A percentile compares a stretch with the other conserved stretches of the same genome.
These are phyloP conservation scores for Episyrphus balteatus DNA, from an alignment of 1,140 invertebrate genomes.

Conservation along the genomic window DNA sequence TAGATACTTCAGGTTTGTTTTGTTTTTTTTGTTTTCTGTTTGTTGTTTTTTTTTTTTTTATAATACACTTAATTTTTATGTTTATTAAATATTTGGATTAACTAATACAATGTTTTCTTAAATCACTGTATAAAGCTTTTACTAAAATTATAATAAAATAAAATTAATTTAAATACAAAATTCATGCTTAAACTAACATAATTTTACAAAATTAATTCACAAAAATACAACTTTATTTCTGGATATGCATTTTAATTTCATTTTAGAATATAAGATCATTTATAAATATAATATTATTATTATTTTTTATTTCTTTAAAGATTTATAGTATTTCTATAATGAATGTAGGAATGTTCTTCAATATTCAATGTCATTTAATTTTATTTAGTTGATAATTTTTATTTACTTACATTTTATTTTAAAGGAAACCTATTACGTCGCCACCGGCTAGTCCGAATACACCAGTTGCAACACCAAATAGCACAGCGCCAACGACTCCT, in stretches of 20 bases:
- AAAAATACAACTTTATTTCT: neutral
- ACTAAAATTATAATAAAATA: too few relatives aligned
- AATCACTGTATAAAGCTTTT: too few relatives aligned
- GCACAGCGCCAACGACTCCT: neutral
- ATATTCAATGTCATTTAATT: too few relatives aligned
- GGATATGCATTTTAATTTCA: neutral
- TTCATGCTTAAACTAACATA: too few relatives aligned
- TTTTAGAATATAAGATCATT: neutral
- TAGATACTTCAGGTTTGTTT: conserved; percentile 37
- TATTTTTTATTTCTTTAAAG: neutral
- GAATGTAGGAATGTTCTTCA: too few relatives aligned
- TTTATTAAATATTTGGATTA: neutral
- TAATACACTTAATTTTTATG: neutral
- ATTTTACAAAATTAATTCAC: too few relatives aligned
- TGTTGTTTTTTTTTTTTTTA: neutral
- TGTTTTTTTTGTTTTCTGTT: conserved; percentile 1
- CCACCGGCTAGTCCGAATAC: conserved; percentile 1
- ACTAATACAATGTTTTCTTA: too few relatives aligned
- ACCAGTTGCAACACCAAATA: neutral
- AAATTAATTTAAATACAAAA: too few relatives aligned
- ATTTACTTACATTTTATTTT: neutral
- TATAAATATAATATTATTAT: neutral
- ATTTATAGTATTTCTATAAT: too few relatives aligned
- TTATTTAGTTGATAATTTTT: too few relatives aligned
- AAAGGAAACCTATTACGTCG: conserved; percentile 1